A percentile compares a stretch with the other conserved stretches of the same genome.
These are phyloP conservation scores for Oscheius sp. DNA, from an alignment of 2,888 invertebrate genomes.

Conservation along the genomic window DNA sequence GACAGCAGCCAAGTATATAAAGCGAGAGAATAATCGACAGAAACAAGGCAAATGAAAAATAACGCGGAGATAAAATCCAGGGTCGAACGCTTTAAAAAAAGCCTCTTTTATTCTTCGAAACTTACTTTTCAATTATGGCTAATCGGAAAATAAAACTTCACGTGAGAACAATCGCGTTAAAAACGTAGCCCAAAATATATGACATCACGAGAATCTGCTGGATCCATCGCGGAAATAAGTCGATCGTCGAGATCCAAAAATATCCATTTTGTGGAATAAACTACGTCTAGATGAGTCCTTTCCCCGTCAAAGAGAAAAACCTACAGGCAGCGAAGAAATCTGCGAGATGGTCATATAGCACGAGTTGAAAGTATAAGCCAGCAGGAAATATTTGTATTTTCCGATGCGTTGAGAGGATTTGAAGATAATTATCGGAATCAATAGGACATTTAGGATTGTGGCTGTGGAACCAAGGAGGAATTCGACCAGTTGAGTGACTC, in stretches of 20 bases:
- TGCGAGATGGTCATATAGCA: background rate
- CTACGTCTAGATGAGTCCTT: too few relatives aligned
- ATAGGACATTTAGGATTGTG: background rate
- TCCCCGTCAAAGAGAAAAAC: too few relatives aligned
- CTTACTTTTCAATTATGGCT: background rate
- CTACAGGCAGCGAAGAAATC: background rate
- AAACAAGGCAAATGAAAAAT: background rate
- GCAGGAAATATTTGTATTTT: background rate
- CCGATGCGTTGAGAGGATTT: background rate
- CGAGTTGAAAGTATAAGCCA: background rate
- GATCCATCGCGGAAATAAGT: background rate
- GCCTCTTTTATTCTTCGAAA: too few relatives aligned
- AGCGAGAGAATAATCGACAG: background rate
- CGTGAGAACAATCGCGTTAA: background rate
- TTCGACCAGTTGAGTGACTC: background rate
- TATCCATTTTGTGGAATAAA: background rate
- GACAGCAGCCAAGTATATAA: background rate
- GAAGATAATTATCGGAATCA: background rate
- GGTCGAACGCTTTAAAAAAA: background rate
- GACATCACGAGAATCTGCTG: background rate
- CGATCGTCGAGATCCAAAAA: constrained; percentile 7
- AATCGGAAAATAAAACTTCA: constrained; percentile 1
- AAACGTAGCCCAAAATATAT: background rate
- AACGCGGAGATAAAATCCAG: background rate
- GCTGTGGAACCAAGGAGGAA: background rate